Evolutionary conservation across 2,113 vertebrate genomes (phyloP), one percentile per base, ranked within the genome.

Genomic region (Plotosus lineatus): DNA sequence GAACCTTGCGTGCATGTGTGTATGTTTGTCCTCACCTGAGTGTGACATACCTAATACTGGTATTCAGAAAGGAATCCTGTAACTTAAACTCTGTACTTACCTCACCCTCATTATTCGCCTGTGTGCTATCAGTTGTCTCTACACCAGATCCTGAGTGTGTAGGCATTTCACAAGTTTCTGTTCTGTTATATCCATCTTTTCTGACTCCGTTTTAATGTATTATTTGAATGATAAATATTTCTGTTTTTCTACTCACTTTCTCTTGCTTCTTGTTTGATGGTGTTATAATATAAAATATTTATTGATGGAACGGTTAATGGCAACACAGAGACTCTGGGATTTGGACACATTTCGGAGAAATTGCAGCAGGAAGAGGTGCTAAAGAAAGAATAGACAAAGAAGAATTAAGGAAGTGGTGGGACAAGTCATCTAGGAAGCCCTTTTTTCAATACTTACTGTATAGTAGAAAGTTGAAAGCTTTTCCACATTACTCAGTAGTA

Each of bases 401-500:
- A 4, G 53, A 44, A n/a, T 77, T 71, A 68, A 78, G 68, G 78
- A 77, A 84, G 56, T 78, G 73, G 31, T 72, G 60, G 40, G 44
- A n/a, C n/a, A 60, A 77, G 50, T 63, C 42, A 73, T 74, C 50
- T 77, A 78, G 77, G 65, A 77, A 73, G 73, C 65, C n/a, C 8
- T 76, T 31, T 73, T 63, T 71, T 31, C 14, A 31, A 79, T 38
- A 36, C 55, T 61, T 58, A 44, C 73, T 56, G 44, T 74, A 55
- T 79, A 73, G 55, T 86, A 85, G 82, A 89, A 84, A 87, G 71
- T 80, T 68, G 11, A 28, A 6, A 66, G 46, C 7, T 77, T 82
- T 82, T 78, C 81, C 79, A 77, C 60, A 31, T 74, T 46, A 53
- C 66, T 36, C 65, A 65, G 58, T 75, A 46, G 88, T 90, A 91